phyloP scores from a whole-genome alignment of 2,888 invertebrate genomes.

The Himalopsyche kuldschensis region DNA sequence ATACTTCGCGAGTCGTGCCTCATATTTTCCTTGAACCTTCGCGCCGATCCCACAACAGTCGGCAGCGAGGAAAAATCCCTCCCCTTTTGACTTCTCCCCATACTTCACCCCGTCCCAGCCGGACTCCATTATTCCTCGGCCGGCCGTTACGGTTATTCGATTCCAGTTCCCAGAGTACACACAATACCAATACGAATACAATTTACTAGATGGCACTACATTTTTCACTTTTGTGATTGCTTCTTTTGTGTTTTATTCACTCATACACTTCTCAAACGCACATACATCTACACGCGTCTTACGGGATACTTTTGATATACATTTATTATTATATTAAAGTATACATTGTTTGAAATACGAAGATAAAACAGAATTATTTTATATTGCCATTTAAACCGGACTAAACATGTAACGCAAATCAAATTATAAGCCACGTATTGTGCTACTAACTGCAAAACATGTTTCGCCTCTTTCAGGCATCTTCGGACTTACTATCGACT shows the following conservation, averaged over 20 bases:
- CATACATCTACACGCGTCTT: neutral
- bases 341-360: too few relatives aligned
- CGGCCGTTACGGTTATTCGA: slow-evolving; percentile 39
- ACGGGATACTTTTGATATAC: neutral
- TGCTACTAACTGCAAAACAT: too few relatives aligned
- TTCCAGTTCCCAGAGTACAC: slow-evolving; percentile 34
- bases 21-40: slow-evolving; percentile 43
- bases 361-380: too few relatives aligned
- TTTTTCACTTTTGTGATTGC: slow-evolving; percentile 40
- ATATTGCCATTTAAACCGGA: too few relatives aligned
- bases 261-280: neutral
- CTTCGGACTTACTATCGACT: too few relatives aligned
- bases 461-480: too few relatives aligned
- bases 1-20: slow-evolving; percentile 45
- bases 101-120: slow-evolving; percentile 31
- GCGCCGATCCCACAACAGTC: slow-evolving; percentile 42
- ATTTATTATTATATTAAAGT: too few relatives aligned
- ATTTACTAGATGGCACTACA: slow-evolving; percentile 40
- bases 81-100: slow-evolving; percentile 40
- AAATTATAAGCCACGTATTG: too few relatives aligned
- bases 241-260: slow-evolving; percentile 37
- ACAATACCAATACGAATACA: slow-evolving; percentile 34
- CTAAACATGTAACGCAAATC: neutral
- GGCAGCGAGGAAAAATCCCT: slow-evolving; percentile 48
- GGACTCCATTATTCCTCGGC: slow-evolving; percentile 35